Evolutionary conservation across 2,797 vertebrate species (phyloP), one percentile per base, ranked within the genome.

Genomic region (Danio tinwini): DNA sequence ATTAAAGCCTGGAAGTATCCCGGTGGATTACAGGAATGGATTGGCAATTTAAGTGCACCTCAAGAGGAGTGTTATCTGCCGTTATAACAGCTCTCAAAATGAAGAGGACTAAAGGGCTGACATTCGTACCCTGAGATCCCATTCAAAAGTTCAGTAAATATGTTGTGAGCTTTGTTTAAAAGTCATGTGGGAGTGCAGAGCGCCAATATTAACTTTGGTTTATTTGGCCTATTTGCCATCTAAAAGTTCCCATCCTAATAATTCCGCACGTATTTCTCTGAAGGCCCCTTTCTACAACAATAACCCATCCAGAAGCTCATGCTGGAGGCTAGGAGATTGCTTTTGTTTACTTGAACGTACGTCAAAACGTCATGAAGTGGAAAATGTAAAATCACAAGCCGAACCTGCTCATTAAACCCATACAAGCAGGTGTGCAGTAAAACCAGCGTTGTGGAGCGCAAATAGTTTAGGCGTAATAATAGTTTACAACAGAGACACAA

Each of bases 371-470:
- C 90, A 90, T 88, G 0, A 64, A 62, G 71, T 82, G 84, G 82
- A 89, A 90, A 89, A 92, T 92, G 87, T 90, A 90, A 92, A 93
- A 93, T 83, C 86, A 86, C 83, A 88, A 84, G 85, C 82, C 72
- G 74, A 78, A 86, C 84, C 83, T 86, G 87, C 86, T 87, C 84
- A 82, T 91, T 91, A 91, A 90, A 65, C 67, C 68, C 10, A 71
- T 81, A 88, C 86, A 86, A 86, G 90, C 88, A 90, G 87, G 89
- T 89, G 89, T 76, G 86, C 88, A 83, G 90, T 92, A 90, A 92
- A 92, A 90, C 87, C 89, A 89, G 87, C 86, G 86, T 90, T 86
- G 87, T 88, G 88, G 81, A 88, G 81, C 81, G 76, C 84, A 88
- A 89, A 85, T 88, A 87, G 90, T 92, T 91, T 89, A 89, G 85